Evolutionary conservation across 2,797 vertebrate species (phyloP), one percentile per base, ranked within the genome.

Genomic region (Lepilemur septentrionalis): DNA sequence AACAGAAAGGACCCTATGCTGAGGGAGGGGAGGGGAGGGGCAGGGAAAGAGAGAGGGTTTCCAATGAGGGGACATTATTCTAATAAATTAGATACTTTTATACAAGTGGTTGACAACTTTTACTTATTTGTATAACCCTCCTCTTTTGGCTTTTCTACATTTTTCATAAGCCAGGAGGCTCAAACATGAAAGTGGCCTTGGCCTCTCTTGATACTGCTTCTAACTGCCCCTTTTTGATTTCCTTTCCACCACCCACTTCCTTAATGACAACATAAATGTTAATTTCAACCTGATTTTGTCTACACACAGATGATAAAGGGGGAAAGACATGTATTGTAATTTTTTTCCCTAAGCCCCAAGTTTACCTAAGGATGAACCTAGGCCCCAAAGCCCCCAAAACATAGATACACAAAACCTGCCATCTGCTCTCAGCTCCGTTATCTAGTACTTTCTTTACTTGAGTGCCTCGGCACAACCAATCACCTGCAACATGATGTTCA

Each of bases 251-350:
- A 83, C 2, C 1, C 23, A 9, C 8, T 14, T 82, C 63, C 14
- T 5, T 85, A 41, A 91, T 57, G 43, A 52, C 55, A 91, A 81
- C 22, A 65, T 55, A 81, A 84, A 91, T 73, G 12, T 79, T 91
- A n/a, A 69, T 88, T 89, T 96, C 84, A 82, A 78, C 28, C 4
- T 86, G 46, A 73, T 86, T 93, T 89, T 81, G 38, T 81, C 61
- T 18, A 67, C 20, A 41, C 46, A 70, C 4, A 81, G 59, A 65
- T 61, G 18, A 80, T 87, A 50, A 93, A 79, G 13, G 30, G 15
- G 23, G 18, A 92, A 89, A 93, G 38, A 35, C 25, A 46, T 3
- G 43, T 14, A 91, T 48, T 85, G 70, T 81, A 48, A 94, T 65
- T 92, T 94, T 94, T 92, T 65, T 20, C 52, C 25, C 41, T 25